phyloP scores from a whole-genome alignment of 2,113 vertebrate species.

The Poicephalus meyeri region DNA sequence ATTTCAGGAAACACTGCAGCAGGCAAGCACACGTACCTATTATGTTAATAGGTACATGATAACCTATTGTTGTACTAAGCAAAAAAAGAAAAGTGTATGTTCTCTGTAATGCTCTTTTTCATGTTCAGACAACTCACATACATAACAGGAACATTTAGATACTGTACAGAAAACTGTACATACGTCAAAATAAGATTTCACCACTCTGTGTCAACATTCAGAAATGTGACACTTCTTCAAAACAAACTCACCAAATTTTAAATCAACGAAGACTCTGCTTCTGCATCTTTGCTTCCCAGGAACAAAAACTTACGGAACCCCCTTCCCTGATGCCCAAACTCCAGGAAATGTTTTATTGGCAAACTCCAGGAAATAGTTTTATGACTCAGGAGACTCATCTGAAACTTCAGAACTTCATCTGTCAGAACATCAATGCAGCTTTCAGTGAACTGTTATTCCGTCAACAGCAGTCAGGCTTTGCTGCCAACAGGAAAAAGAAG shows the following conservation, averaged over 20 bases:
- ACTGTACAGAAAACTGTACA: background rate
- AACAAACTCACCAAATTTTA: background rate
- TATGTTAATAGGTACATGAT: background rate
- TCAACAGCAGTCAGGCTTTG: background rate
- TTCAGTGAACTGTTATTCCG: background rate
- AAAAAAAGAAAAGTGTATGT: background rate
- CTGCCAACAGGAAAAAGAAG: background rate
- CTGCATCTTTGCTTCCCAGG: background rate
- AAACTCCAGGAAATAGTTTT: background rate
- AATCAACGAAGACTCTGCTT: background rate
- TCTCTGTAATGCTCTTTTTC: background rate
- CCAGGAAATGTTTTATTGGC: background rate
- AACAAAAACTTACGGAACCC: background rate
- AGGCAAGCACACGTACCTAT: background rate
- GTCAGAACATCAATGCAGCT: background rate
- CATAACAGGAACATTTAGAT: background rate
- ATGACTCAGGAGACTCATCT: background rate
- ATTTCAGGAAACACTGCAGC: background rate
- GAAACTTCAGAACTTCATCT: background rate
- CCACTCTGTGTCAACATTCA: background rate
- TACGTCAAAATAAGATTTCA: background rate
- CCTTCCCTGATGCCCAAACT: background rate
- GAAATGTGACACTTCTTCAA: background rate
- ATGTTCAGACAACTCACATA: background rate
- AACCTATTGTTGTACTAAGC: background rate